phyloP scores from a whole-genome alignment of 1,140 invertebrate species.

The Microplitis mediator region DNA sequence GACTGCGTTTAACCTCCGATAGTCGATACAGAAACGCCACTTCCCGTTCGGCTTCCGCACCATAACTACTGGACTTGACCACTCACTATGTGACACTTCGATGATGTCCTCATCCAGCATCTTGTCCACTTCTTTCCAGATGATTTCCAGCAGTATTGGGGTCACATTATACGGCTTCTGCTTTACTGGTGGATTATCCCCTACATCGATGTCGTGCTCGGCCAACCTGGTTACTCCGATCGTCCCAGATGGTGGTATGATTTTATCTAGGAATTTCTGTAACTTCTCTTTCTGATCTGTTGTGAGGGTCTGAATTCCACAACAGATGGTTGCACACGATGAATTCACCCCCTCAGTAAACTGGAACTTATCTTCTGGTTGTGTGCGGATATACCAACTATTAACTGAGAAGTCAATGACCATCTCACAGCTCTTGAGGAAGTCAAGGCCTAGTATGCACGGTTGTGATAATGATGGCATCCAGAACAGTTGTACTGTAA shows the following conservation, averaged over 20 bases:
- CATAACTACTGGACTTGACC: constrained; percentile 40
- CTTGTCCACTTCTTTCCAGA: constrained; percentile 35
- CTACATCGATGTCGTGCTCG: constrained; percentile 41
- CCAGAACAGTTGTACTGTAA: no score
- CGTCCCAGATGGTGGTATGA: background rate
- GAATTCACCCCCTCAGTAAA: no score
- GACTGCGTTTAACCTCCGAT: constrained; percentile 40
- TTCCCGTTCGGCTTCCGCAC: constrained; percentile 40
- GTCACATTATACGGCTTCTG: constrained; percentile 39
- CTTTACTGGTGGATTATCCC: constrained; percentile 35
- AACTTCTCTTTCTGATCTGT: background rate
- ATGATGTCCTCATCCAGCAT: constrained; percentile 39
- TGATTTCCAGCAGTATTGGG: constrained; percentile 20
- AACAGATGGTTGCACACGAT: no score
- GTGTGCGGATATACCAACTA: no score
- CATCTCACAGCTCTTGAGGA: no score
- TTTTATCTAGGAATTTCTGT: background rate
- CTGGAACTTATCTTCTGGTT: no score
- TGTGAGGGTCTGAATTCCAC: no score
- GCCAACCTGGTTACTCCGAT: constrained; percentile 29
- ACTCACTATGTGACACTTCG: constrained; percentile 36
- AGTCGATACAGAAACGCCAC: constrained; percentile 45
- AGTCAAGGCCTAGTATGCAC: no score
- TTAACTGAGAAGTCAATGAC: no score
- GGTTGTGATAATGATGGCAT: no score